Conservation (phyloP, 2,888 invertebrate genomes). For the Tromatobia lineatoria region DNA sequence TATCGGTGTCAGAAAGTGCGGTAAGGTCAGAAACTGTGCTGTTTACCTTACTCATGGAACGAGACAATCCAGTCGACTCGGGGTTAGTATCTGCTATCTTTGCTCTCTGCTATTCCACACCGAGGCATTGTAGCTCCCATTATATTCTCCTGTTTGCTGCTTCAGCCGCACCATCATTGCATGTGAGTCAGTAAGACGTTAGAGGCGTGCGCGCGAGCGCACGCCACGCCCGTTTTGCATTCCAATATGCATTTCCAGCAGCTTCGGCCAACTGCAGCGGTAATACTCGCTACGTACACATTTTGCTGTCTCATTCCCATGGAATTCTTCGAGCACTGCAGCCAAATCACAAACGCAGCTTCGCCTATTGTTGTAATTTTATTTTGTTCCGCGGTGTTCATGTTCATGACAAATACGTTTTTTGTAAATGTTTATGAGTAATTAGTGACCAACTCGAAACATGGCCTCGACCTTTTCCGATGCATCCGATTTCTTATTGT, state of each 20-base stretch:
- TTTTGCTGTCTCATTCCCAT: conserved; percentile 43
- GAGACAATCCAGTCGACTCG: conserved; percentile 43
- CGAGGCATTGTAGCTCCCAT: conserved; percentile 31
- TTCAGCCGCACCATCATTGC: conserved; percentile 46
- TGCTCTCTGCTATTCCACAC: not conserved
- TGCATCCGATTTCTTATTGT: no score
- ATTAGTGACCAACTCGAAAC: no score
- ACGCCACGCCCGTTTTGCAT: conserved; percentile 80
- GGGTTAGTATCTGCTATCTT: conserved; percentile 49
- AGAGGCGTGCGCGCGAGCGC: conserved; percentile 67
- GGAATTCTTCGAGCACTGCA: conserved; percentile 32
- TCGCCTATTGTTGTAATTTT: not conserved
- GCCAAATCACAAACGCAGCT: not conserved
- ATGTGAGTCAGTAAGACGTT: conserved; percentile 80
- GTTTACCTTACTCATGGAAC: conserved; percentile 17
- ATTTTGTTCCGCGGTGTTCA: not conserved
- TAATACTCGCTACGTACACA: not conserved
- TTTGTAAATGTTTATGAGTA: not conserved
- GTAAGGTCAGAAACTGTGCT: no score
- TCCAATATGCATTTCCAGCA: conserved; percentile 69
- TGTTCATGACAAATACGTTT: not conserved
- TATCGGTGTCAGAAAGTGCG: no score
- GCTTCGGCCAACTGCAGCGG: conserved; percentile 24
- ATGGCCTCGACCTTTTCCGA: no score
- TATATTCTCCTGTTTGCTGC: conserved; percentile 29